Base-by-base conservation (phyloP, 2,113 vertebrate species). In the Corapipo altera region DNA sequence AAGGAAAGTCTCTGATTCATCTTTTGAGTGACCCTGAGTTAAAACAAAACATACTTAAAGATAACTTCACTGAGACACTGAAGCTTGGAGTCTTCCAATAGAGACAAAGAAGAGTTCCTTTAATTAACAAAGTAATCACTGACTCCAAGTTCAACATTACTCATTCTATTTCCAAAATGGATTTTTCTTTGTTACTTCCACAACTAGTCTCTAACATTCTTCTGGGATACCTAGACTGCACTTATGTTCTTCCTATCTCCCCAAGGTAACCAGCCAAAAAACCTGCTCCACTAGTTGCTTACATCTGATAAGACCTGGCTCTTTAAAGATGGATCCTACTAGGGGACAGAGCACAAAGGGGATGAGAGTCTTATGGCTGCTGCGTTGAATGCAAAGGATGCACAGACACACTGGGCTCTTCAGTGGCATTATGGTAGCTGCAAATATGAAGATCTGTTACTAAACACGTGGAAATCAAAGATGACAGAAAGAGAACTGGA, bases 381-480 rank as follows among this genome's bases (percentile, higher is more conserved):
- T 39, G 17, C 32, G 16, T 4, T 37, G 44, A 85, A 28, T 18
- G 76, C 8, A 67, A 54, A 26, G 23, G 12, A 52, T 33, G 14
- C 69, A 88, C 20, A 90, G 15, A n/a, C 8, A 49, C 1, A 9
- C 44, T 69, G 17, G 41, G 39, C 33, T 51, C 16, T 46, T 69
- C 52, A 57, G 5, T 11, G 27, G 57, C 15, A 32, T 59, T 55
- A 71, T 6, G 14, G 17, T 61, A 2, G 0, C 4, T 46, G 33
- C 2, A 5, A 62, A 71, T 28, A 65, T 8, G 3, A 79, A 15
- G 6, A 59, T 26, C 37, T 54, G 12, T 35, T 92, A 58, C 39
- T 44, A 76, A 59, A 41, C 0, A 0, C 1, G 13, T 20, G 6
- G 21, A 67, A 88, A 58, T 43, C 39, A 76, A 43, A 70, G 21